phyloP scores from a whole-genome alignment of 2,797 vertebrate species.

The Scleropages formosus region DNA sequence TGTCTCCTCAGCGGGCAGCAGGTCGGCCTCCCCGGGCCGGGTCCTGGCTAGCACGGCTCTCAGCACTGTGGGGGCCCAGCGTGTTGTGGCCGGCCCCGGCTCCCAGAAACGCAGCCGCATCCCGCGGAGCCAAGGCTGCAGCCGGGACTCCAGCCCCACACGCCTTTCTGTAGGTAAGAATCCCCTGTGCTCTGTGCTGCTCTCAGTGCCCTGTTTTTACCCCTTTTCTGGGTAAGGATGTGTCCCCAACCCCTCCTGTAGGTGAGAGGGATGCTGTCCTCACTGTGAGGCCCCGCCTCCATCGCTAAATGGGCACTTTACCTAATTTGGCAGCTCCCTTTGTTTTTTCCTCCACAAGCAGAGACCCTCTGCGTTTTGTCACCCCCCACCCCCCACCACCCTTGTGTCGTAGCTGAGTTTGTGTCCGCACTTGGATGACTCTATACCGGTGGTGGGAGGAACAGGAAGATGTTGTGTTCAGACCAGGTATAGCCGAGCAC shows the following conservation, averaged over 20 bases:
- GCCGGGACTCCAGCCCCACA: conserved; percentile 93
- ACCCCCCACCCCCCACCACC: too few species aligned
- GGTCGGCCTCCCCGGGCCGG: conserved; percentile 93
- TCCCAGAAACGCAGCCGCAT: conserved; percentile 89
- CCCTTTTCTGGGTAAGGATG: neutral
- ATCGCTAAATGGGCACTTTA: too few species aligned
- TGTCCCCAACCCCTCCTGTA: neutral
- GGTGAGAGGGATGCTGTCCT: too few species aligned
- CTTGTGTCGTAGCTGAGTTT: too few species aligned
- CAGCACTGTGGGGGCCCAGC: conserved; percentile 85
- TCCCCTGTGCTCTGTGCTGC: neutral
- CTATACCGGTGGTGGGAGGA: too few species aligned
- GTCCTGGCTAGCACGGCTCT: conserved; percentile 88
- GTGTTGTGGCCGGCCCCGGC: conserved; percentile 74
- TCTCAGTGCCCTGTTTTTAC: neutral
- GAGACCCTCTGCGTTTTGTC: too few species aligned
- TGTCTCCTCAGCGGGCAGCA: conserved; percentile 82
- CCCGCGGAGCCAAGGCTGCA: conserved; percentile 95
- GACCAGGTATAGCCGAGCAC: too few species aligned
- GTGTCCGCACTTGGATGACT: too few species aligned
- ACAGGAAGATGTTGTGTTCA: too few species aligned
- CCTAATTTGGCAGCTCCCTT: too few species aligned
- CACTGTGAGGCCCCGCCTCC: too few species aligned
- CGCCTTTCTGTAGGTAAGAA: conserved; percentile 89
- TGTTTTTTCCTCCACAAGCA: too few species aligned